These are phyloP conservation scores for Drosophila falleni DNA, from an alignment of 2,888 invertebrate species.

Conservation along the genomic window DNA sequence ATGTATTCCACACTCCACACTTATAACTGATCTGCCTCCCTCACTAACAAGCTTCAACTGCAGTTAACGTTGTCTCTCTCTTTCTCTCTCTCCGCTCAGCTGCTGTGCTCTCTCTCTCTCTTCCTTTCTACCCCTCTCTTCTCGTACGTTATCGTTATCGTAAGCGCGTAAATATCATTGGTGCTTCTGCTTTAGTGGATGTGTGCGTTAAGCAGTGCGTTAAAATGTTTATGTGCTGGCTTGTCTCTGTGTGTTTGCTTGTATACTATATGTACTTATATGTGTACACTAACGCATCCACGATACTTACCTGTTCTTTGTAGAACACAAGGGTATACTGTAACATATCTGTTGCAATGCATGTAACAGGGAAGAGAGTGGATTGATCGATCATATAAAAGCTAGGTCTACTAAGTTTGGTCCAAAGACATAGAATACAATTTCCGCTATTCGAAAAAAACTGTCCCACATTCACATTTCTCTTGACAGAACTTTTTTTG, in stretches of 20 bases:
- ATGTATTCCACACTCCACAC: conserved; percentile 17
- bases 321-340: background rate
- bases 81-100: conserved; percentile 6
- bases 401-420: too few species aligned
- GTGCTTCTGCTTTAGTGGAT: conserved; percentile 17
- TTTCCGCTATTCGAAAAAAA: too few species aligned
- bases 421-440: too few species aligned
- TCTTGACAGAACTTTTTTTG: too few species aligned
- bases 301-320: background rate
- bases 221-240: conserved; percentile 70
- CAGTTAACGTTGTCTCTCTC: conserved; percentile 2
- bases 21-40: background rate
- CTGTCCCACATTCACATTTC: too few species aligned
- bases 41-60: background rate
- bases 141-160: conserved; percentile 47
- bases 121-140: conserved; percentile 19
- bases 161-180: conserved; percentile 60
- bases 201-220: conserved; percentile 69
- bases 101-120: conserved; percentile 20
- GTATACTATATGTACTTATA: conserved; percentile 13
- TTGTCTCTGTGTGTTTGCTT: conserved; percentile 16
- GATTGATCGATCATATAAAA: too few species aligned
- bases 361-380: too few species aligned
- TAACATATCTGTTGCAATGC: too few species aligned
- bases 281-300: background rate